Evolutionary conservation across 92 coral and sea anemone species (phyloP).

Genomic region (Epizoanthus illoricatus): DNA sequence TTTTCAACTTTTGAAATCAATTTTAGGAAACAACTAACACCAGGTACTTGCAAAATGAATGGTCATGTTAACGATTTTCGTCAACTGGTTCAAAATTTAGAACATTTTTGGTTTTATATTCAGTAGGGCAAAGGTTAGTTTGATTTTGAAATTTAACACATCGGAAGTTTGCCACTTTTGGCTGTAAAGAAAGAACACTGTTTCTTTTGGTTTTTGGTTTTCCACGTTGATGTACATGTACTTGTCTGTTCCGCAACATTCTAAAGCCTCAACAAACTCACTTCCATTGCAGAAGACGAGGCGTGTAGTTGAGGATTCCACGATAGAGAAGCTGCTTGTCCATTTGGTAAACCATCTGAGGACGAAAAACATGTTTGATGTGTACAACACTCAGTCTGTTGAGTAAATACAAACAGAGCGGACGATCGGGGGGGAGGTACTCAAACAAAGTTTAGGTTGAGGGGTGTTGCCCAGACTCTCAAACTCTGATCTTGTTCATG

Average conservation of each 20-base stretch:
- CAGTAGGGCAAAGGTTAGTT: too few species aligned
- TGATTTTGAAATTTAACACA: too few species aligned
- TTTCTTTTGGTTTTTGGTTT: neutral
- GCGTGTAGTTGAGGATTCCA: conserved; percentile 69
- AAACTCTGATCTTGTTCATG: too few species aligned
- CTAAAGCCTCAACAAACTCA: conserved; percentile 7
- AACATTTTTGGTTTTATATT: too few species aligned
- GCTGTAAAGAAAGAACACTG: too few species aligned
- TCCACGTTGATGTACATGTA: neutral
- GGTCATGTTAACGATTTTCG: too few species aligned
- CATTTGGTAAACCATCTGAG: conserved; percentile 57
- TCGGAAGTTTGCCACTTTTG: too few species aligned
- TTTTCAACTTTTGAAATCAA: too few species aligned
- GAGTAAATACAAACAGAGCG: neutral
- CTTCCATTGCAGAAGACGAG: conserved; percentile 53
- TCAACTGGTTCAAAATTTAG: too few species aligned
- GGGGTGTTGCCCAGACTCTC: too few species aligned
- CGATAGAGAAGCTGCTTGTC: conserved; percentile 60
- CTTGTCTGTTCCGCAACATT: neutral
- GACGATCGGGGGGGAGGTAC: neutral
- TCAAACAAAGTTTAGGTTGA: neutral
- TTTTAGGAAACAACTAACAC: too few species aligned
- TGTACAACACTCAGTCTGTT: neutral
- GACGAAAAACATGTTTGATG: neutral
- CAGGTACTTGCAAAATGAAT: too few species aligned